A percentile compares a stretch with the other conserved stretches of the same genome.
These are phyloP conservation scores for Nicator chloris DNA, from an alignment of 2,113 vertebrate species.

Conservation along the genomic window DNA sequence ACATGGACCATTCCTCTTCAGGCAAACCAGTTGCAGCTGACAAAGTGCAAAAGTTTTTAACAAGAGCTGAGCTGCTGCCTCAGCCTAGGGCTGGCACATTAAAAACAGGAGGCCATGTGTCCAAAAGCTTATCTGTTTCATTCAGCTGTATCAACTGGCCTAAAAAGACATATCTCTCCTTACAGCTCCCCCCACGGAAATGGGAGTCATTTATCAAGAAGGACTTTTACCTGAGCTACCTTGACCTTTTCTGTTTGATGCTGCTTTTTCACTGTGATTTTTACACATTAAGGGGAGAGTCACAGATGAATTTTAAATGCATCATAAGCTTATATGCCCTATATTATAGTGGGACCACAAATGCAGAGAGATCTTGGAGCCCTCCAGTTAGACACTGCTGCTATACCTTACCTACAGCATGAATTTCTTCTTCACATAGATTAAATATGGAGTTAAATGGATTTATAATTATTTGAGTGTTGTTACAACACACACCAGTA, in stretches of 20 bases:
- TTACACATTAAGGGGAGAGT: not conserved
- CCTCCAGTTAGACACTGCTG: not conserved
- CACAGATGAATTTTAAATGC: not conserved
- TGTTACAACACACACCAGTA: not conserved
- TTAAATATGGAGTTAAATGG: not conserved
- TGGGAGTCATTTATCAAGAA: constrained; percentile 30
- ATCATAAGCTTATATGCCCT: not conserved
- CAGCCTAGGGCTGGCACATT: not conserved
- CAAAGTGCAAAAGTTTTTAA: not conserved
- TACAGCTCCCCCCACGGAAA: constrained; percentile 12
- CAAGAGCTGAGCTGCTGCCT: not conserved
- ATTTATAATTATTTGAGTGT: not conserved
- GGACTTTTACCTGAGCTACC: not conserved
- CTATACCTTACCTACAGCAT: not conserved
- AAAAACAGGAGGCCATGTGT: not conserved
- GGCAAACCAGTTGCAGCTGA: not conserved
- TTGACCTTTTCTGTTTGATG: constrained; percentile 13
- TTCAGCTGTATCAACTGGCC: constrained; percentile 27
- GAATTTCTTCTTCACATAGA: not conserved
- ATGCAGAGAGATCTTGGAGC: not conserved
- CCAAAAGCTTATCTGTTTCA: constrained; percentile 36
- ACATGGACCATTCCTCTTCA: not conserved
- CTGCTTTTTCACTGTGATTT: not conserved
- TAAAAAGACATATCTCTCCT: constrained; percentile 18
- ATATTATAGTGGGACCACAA: not conserved